These are phyloP conservation scores for Cyanoderma ruficeps DNA, from an alignment of 2,113 vertebrate species.

Conservation along the genomic window DNA sequence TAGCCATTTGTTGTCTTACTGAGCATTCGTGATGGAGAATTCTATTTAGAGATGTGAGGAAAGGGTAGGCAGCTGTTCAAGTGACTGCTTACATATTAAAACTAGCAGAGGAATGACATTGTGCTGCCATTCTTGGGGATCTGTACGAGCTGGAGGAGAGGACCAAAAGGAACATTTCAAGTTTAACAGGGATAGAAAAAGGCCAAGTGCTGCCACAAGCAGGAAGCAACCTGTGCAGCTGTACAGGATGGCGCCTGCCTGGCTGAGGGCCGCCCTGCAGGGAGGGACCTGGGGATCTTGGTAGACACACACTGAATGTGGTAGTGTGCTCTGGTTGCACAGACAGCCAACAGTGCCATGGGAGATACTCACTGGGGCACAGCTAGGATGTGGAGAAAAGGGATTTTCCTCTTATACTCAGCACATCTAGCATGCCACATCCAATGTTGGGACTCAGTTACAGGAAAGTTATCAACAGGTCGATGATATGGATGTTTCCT, in stretches of 20 bases:
- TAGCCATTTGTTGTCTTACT: not conserved
- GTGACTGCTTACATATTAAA: not conserved
- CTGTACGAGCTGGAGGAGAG: not conserved
- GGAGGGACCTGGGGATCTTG: fast-evolving
- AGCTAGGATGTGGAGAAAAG: fast-evolving
- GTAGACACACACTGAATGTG: not conserved
- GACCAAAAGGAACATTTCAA: not conserved
- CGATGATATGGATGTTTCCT: fast-evolving
- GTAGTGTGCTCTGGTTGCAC: not conserved
- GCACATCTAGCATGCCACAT: not conserved
- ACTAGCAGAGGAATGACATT: not conserved
- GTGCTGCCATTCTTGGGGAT: not conserved
- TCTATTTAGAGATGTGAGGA: not conserved
- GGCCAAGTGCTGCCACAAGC: not conserved
- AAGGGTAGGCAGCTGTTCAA: not conserved
- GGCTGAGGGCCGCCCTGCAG: not conserved
- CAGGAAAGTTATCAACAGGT: not conserved
- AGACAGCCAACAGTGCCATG: not conserved
- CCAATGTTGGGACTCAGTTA: not conserved
- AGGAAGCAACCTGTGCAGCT: not conserved
- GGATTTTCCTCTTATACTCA: not conserved
- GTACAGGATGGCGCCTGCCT: not conserved
- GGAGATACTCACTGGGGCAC: not conserved
- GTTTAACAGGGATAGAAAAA: not conserved
- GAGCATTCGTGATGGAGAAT: not conserved